Base-by-base conservation (phyloP, 2,113 vertebrate species). In the Clarias magur region DNA sequence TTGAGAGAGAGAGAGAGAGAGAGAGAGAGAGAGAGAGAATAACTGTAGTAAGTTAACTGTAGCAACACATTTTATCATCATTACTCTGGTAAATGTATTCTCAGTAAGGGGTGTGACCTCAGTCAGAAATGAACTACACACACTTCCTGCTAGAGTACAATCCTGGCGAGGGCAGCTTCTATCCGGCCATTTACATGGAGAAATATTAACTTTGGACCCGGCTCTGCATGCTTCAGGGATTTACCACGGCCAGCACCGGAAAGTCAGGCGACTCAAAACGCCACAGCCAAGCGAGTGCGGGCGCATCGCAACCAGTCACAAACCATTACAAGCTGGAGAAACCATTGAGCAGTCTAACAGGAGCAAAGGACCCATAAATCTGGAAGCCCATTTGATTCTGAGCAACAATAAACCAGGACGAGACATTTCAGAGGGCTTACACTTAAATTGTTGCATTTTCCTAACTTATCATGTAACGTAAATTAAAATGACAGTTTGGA, bases 71-170 rank as follows among this genome's bases (percentile, higher is more conserved):
- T 70, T 82, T 80, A 82, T 85, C 67, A 70, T 78, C 62, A 80
- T 63, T 25, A 79, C 84, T 87, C 85, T 93, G 86, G 88, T 91
- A 88, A 91, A 91, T 75, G 63, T 86, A 91, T 91, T 87, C 60
- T 81, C 76, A 75, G 78, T 38, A 83, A 86, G 56, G 67, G 76
- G 62, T 53, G 80, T 86, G 70, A 85, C 72, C 85, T 70, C 60
- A 59, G 30, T 68, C 84, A 62, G 86, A 82, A 87, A 89, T 87
- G 86, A 80, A 89, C 84, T 86, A 86, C 83, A 79, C 78, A 84
- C 86, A 83, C 84, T 88, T 87, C 84, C 89, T 91, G 87, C 68
- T 84, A 81, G 82, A 84, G 62, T 79, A 79, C 56, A 83, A 87
- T 87, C 73, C 81, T 60, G 79, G 85, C 81, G 63, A 82, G 80